These are phyloP conservation scores for Neodiprion fabricii DNA, from an alignment of 1,140 invertebrate species.

Conservation along the genomic window DNA sequence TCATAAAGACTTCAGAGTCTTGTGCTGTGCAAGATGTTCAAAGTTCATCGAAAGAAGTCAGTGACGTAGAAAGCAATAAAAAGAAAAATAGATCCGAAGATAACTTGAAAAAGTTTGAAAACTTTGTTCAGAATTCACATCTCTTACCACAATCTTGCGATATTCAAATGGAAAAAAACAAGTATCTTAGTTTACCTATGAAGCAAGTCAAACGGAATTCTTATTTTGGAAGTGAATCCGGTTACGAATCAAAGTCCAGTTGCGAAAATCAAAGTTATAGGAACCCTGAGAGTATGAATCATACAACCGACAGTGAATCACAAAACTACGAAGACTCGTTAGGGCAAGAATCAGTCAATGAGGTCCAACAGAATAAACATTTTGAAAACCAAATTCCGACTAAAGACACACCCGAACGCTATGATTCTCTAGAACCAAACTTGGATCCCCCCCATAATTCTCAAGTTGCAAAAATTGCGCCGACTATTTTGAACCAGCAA, in stretches of 20 bases:
- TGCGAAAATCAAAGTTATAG: background rate
- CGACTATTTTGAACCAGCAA: slow-evolving; percentile 9
- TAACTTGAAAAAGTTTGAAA: slow-evolving; percentile 25
- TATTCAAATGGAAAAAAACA: slow-evolving; percentile 29
- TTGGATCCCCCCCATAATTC: slow-evolving; percentile 25
- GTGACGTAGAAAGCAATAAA: background rate
- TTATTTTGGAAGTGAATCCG: background rate
- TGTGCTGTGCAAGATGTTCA: slow-evolving; percentile 7
- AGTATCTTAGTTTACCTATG: slow-evolving; percentile 42
- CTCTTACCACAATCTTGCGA: slow-evolving; percentile 20
- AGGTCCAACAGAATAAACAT: slow-evolving; percentile 15
- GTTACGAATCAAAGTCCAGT: background rate
- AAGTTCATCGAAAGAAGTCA: background rate
- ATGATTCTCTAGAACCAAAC: slow-evolving; percentile 48
- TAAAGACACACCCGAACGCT: slow-evolving; percentile 45
- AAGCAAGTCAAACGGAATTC: slow-evolving; percentile 1
- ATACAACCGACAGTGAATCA: background rate
- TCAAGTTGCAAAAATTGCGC: background rate
- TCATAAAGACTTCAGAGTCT: slow-evolving; percentile 2
- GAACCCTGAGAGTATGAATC: background rate
- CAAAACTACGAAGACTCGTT: background rate
- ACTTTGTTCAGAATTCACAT: slow-evolving; percentile 22
- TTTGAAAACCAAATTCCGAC: slow-evolving; percentile 44
- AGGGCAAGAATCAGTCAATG: background rate
- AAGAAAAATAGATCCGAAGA: slow-evolving; percentile 15